A percentile compares a stretch with the other conserved stretches of the same genome.
Conservation (phyloP, 2,797 vertebrate species). For the Sebastes jordani region DNA sequence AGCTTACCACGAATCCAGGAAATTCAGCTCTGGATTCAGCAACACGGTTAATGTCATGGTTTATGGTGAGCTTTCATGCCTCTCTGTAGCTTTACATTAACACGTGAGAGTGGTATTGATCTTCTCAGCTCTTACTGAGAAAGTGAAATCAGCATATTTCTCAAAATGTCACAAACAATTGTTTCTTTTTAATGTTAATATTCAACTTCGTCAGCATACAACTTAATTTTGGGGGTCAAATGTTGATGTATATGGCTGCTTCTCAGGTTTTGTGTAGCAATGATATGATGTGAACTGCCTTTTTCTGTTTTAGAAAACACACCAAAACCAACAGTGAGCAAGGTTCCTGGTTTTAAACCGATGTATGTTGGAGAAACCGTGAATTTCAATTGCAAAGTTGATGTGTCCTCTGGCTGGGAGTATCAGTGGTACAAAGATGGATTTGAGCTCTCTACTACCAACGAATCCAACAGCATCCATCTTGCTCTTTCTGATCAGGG, state of each 20-base stretch:
- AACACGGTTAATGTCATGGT: neutral
- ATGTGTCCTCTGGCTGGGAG: slow-evolving; percentile 44
- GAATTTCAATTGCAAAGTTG: slow-evolving; percentile 45
- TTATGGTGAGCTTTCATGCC: slow-evolving; percentile 45
- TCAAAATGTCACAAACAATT: neutral
- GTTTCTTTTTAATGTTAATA: neutral
- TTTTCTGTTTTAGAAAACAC: slow-evolving; percentile 31
- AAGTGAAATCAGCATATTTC: neutral
- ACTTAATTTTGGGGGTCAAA: neutral
- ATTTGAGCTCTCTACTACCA: fast-evolving
- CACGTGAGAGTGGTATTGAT: neutral
- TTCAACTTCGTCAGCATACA: neutral
- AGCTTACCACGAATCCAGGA: slow-evolving; percentile 6
- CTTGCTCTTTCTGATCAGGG: neutral
- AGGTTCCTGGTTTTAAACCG: neutral
- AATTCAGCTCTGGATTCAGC: slow-evolving; percentile 34
- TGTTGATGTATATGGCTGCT: neutral
- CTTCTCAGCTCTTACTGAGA: neutral
- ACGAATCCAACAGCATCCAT: neutral
- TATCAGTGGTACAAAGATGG: slow-evolving; percentile 61
- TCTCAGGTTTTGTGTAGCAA: neutral
- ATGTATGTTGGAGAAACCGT: slow-evolving; percentile 64
- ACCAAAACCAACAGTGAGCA: slow-evolving; percentile 33
- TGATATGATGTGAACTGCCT: neutral
- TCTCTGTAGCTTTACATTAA: neutral